A percentile compares a stretch with the other conserved stretches of the same genome.
Evolutionary conservation across 2,888 invertebrate genomes (phyloP).

Genomic region (Zaprionus bogoriensis): DNA sequence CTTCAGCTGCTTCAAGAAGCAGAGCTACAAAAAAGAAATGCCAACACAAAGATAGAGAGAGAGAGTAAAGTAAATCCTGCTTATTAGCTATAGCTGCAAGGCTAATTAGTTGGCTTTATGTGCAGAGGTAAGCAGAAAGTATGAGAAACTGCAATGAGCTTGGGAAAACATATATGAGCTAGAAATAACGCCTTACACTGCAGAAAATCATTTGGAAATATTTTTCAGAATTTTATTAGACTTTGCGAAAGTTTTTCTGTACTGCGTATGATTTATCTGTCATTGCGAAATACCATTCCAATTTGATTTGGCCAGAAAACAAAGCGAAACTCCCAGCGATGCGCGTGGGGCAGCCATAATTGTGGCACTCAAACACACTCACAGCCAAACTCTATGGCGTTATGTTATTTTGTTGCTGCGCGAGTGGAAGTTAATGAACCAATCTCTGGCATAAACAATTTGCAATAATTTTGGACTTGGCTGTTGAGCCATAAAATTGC

Average conservation of each 20-base stretch:
- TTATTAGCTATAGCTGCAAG: neutral
- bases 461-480: slow-evolving; percentile 33
- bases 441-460: slow-evolving; percentile 53
- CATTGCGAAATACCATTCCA: no score
- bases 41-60: neutral
- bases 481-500: slow-evolving; percentile 52
- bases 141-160: no score
- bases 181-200: no score
- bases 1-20: no score
- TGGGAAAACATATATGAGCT: no score
- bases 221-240: no score
- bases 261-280: no score
- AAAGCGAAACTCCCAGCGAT: no score
- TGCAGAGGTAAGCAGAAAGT: neutral
- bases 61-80: neutral
- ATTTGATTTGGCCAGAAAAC: no score
- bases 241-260: no score
- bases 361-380: neutral
- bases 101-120: neutral
- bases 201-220: no score
- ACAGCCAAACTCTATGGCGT: neutral
- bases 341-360: neutral
- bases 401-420: slow-evolving; percentile 18
- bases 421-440: slow-evolving; percentile 54
- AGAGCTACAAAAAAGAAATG: no score